Evolutionary conservation across 1,140 invertebrate genomes (phyloP), one percentile per base, ranked within the genome.

Genomic region (Ceratitis capitata): DNA sequence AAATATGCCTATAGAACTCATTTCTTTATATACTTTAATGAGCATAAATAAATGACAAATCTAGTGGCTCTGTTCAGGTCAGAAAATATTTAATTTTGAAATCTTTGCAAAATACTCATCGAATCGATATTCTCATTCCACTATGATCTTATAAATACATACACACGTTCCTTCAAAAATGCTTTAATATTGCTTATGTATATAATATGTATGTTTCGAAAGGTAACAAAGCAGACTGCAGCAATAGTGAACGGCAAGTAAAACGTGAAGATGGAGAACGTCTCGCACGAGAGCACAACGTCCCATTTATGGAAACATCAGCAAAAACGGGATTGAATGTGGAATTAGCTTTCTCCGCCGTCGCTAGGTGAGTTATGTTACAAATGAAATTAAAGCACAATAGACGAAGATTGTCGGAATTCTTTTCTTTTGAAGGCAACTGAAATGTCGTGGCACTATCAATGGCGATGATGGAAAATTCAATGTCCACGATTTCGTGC

Each of bases 281-380:
- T 87, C 92, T 97, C 88, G 96, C 96, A 45, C 93, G 95, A 89
- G 96, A 97, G 92, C 96, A 97, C 92, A 95, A 95, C 92, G 96
- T 97, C 69, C 94, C 96, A 84, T 97, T 97, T 93, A 96, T 97
- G 95, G 96, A 97, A 93, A 97, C 96, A 58, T 97, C 96, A 26
- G 96, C 96, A 47, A 97, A 97, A 93, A 97, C 96, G 88, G 96
- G 96, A 88, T 94, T 96, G 88, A 97, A 97, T 90, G 96, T 97
- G 85, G 96, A 97, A 91, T 93, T 96, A 88, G 96, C 96, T 85
- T 97, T 96, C 92, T 94, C 95, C 89, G 95, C 96, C 58, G 94
- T 97, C 87, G 96, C 96, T 84, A 95, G 95, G 94, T 92, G 35
- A 87, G 86, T 58, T 39, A 45, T 53, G 47, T 32, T 16, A 29